Evolutionary conservation across 2,888 invertebrate species (phyloP).

Genomic region (Pammene fasciana): DNA sequence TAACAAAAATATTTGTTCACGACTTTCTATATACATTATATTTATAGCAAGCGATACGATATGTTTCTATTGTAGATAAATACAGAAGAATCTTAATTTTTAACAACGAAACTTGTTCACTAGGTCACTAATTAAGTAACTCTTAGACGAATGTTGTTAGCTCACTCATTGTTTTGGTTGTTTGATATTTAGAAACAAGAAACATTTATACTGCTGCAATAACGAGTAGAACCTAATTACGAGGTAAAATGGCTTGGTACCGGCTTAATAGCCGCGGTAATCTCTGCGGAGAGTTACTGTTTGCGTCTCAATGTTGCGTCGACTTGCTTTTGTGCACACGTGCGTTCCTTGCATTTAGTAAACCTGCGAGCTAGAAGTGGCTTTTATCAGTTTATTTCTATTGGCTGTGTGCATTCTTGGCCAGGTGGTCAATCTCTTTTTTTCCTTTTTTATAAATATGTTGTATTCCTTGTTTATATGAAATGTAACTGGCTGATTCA

Average conservation of each 20-base stretch:
- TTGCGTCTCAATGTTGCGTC: conserved; percentile 44
- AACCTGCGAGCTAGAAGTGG: conserved; percentile 14
- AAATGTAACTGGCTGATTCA: no score
- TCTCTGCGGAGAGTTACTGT: conserved; percentile 42
- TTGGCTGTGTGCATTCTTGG: no score
- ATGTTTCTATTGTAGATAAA: neutral
- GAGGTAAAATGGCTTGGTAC: conserved; percentile 56
- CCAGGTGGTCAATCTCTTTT: no score
- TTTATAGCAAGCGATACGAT: no score
- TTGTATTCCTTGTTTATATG: no score
- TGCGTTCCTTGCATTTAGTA: conserved; percentile 3
- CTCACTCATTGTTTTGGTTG: conserved; percentile 51
- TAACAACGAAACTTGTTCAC: neutral
- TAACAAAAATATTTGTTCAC: no score
- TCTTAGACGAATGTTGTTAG: conserved; percentile 47
- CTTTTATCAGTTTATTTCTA: neutral
- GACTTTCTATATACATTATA: no score
- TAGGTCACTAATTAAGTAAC: conserved; percentile 49
- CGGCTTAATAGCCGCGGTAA: conserved; percentile 47
- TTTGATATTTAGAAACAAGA: conserved; percentile 53
- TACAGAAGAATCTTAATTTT: neutral
- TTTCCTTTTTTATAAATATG: no score
- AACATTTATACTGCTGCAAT: conserved; percentile 51
- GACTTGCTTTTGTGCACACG: conserved; percentile 35
- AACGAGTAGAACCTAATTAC: conserved; percentile 58